These are phyloP conservation scores for Alcedo quadribrachys DNA, from an alignment of 2,797 vertebrate genomes.

Conservation along the genomic window DNA sequence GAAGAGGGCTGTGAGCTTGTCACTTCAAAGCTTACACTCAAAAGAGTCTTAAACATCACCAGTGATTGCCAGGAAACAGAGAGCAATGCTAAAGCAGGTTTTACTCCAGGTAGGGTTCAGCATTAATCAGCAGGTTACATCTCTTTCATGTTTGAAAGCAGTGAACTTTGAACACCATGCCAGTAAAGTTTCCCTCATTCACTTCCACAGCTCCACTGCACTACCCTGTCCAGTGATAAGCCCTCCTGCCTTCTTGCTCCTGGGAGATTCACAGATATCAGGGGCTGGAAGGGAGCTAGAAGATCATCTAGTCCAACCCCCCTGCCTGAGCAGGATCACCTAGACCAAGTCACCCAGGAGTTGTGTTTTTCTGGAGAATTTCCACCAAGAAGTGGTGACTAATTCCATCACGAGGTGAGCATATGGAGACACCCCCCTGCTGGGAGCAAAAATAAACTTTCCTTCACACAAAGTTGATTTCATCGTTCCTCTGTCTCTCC, in stretches of 20 bases:
- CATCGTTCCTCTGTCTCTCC: constrained; percentile 18
- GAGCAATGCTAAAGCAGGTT: background rate
- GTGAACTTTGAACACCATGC: background rate
- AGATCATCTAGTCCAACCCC: no score
- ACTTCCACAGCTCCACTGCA: background rate
- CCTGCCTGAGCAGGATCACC: no score
- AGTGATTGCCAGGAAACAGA: background rate
- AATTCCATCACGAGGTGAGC: constrained; percentile 23
- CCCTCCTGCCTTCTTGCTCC: background rate
- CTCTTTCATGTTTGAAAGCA: background rate
- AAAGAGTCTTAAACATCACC: background rate
- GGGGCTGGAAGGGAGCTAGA: no score
- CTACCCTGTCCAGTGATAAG: background rate
- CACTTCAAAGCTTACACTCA: background rate
- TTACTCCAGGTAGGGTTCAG: background rate
- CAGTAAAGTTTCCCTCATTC: background rate
- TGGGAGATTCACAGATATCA: background rate
- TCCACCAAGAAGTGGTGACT: constrained; percentile 43
- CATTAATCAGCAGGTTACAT: background rate
- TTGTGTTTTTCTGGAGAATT: background rate
- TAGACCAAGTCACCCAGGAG: background rate
- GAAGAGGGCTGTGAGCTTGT: rapidly evolving
- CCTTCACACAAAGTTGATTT: constrained; percentile 28
- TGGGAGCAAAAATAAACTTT: constrained; percentile 56
- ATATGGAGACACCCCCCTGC: constrained; percentile 56